Evolutionary conservation across 2,113 vertebrate genomes (phyloP), one percentile per base, ranked within the genome.

Genomic region (Plectropomus leopardus): DNA sequence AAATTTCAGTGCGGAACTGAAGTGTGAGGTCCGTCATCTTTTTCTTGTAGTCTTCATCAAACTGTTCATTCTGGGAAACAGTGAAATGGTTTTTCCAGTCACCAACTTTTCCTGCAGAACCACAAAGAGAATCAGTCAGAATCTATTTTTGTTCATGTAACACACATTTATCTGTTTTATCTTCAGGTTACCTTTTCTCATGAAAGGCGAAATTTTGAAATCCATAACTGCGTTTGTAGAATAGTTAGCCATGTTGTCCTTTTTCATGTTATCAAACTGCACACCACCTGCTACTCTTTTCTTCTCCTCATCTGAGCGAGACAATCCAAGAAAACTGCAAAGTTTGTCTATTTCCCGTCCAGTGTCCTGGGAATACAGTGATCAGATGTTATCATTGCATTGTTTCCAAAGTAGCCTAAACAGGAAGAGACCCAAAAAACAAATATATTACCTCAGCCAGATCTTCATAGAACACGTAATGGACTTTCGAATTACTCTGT

Each of bases 181-280:
- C 1, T 54, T 34, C 3, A 26, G 0, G 21, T 47, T 76, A 96
- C 94, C 94, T 95, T 95, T 95, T 45, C 95, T 93, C 90, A 95
- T 92, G 86, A 96, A 96, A n/a, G 91, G 88, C 44, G 92, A 95
- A 36, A 94, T 66, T 47, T 85, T 93, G 32, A 89, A 83, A 78
- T 96, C 89, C 90, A 96, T 89, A 0, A 80, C 0, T 2, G 0
- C 0, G 0, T 61, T 0, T 0, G 89, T 94, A 8, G 90, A 93
- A 0, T 95, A 96, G 84, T 97, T 96, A 80, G 90, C 45, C 48
- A 91, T 86, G 26, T 89, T 66, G 78, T 96, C 94, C 14, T 93
- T 93, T 84, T 94, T 97, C 95, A 96, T 97, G 34, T 88, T 91
- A 42, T 95, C 87, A 87, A 98, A 97, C 44, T 95, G 94, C 2